These are phyloP conservation scores for Mus spretus DNA, from an alignment of 2,797 vertebrate genomes.

Conservation along the genomic window DNA sequence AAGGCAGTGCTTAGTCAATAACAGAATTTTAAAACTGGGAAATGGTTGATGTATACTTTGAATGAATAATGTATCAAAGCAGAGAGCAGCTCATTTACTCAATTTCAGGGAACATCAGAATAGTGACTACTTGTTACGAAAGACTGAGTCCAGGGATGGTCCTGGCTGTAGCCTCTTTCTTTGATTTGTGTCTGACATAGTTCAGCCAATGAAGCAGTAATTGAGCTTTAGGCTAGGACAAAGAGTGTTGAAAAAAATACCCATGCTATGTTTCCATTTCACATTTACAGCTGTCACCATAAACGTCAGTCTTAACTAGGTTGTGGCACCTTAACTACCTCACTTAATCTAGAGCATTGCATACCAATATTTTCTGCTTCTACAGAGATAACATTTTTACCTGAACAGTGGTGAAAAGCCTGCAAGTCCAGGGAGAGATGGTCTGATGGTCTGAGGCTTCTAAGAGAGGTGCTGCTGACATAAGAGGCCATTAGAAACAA, in stretches of 20 bases:
- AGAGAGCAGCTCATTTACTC: background rate
- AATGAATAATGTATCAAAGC: background rate
- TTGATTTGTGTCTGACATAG: constrained; percentile 26
- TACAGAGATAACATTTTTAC: background rate
- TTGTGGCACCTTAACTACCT: background rate
- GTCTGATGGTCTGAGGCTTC: background rate
- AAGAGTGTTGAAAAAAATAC: background rate
- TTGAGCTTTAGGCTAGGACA: background rate
- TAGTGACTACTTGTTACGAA: background rate
- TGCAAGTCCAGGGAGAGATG: background rate
- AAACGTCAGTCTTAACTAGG: constrained; percentile 26
- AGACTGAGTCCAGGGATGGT: background rate
- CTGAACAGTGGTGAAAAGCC: background rate
- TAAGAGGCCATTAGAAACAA: background rate
- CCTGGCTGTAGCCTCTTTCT: background rate
- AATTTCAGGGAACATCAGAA: background rate
- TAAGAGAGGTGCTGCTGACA: constrained; percentile 42
- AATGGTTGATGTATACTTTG: background rate
- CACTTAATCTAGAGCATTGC: background rate
- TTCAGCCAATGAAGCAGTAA: background rate
- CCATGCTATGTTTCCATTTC: background rate
- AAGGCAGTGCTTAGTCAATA: background rate
- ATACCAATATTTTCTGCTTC: constrained; percentile 32
- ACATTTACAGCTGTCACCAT: background rate
- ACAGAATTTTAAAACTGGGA: background rate